Evolutionary conservation across 2,888 invertebrate genomes (phyloP), one percentile per base, ranked within the genome.

Genomic region (Odontocerum albicorne): DNA sequence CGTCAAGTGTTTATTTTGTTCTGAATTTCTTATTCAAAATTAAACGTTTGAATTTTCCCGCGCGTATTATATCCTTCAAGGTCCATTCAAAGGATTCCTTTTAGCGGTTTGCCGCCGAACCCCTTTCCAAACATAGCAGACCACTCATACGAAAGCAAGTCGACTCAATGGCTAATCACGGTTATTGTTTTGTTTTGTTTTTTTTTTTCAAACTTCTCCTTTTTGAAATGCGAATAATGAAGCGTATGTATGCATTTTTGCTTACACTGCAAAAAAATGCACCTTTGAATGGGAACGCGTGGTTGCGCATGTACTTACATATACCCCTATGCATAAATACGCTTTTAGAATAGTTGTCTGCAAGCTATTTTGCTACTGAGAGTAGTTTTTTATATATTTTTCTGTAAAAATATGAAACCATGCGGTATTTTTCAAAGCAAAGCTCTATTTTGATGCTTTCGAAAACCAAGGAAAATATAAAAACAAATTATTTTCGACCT

Each of bases 131-230:
- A 35, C 38, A 35, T n/a, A 12, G 13, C 13, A 3, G 35, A 31
- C 38, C 49, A 16, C 49, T 38, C 39, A 38, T 13, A 16, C 39
- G 13, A 8, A n/a, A 19, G 17, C 35, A 21, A 39, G 43, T 43
- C 43, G 3, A 43, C 42, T 50, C 50, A 50, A 50, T 36, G 33
- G 50, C 50, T 50, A 50, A 50, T 50, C 50, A 50, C 21, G 42
- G 43, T 43, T 40, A 43, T 42, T 50, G 42, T 42, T 33, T 43
- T 50, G 16, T 33, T 43, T 49, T 50, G 16, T 50, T 16, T 40
- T 20, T 16, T 40, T 20, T 40, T n/a, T 40, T 21, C 21, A 22
- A 13, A 43, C 43, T 36, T 10, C 22, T 50, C 36, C 21, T 22
- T 50, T 50, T 43, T 21, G 4, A 40, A 40, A 35, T 16, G 38